These are phyloP conservation scores for Gastracanthus pulcherrimus DNA, from an alignment of 2,888 invertebrate genomes.

Conservation along the genomic window DNA sequence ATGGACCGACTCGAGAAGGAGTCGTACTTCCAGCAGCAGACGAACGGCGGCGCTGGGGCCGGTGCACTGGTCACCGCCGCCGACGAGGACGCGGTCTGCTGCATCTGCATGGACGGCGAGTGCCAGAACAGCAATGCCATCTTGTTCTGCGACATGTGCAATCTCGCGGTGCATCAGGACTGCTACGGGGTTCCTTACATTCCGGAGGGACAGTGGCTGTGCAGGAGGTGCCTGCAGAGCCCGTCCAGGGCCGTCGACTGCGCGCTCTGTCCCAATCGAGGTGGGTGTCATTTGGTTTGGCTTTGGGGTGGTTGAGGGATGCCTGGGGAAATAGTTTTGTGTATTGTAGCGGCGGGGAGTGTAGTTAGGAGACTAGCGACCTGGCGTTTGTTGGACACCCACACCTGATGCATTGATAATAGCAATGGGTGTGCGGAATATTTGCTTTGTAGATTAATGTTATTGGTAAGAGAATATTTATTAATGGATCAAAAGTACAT, in stretches of 20 bases:
- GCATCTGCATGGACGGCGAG: constrained; percentile 99
- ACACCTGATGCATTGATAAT: too few relatives aligned
- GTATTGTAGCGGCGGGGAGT: too few relatives aligned
- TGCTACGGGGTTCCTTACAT: constrained; percentile 99
- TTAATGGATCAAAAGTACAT: too few relatives aligned
- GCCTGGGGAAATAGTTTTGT: too few relatives aligned
- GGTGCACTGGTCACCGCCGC: constrained; percentile 79
- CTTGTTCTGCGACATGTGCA: constrained; percentile 99
- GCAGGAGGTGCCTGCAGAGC: constrained; percentile 96
- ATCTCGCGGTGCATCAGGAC: constrained; percentile 98
- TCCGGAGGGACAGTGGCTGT: constrained; percentile 98
- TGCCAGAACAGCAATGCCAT: constrained; percentile 99
- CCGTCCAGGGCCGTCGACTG: constrained; percentile 98
- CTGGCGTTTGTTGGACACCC: too few relatives aligned
- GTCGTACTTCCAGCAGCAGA: constrained; percentile 92
- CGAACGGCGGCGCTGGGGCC: constrained; percentile 83
- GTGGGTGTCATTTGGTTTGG: too few relatives aligned
- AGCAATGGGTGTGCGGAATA: too few relatives aligned
- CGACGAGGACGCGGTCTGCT: constrained; percentile 99
- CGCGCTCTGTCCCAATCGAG: constrained; percentile 98
- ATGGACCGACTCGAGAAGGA: constrained; percentile 99
- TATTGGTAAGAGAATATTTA: too few relatives aligned
- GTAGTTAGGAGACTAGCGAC: too few relatives aligned
- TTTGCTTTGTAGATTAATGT: too few relatives aligned
- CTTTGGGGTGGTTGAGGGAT: too few relatives aligned